Evolutionary conservation across 2,888 invertebrate genomes (phyloP), one percentile per base, ranked within the genome.

Genomic region (Germaria angustata): DNA sequence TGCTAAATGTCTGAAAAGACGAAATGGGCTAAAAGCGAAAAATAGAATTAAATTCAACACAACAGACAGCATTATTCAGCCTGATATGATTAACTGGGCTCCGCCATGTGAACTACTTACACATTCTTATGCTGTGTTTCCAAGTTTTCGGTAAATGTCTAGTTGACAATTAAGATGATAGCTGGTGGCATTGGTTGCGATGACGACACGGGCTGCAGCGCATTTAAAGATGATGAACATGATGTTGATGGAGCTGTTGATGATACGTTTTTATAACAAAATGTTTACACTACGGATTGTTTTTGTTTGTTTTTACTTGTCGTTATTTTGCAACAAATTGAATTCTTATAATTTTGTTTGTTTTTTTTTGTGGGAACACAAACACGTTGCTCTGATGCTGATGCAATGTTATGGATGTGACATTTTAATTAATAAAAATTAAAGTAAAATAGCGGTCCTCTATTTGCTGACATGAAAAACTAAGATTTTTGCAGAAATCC

Each of bases 121-220:
- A 61, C 24, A 51, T 22, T 51, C 36, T 22, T 17, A 3, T 39
- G 22, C 1, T 20, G 20, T 66, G 13, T 17, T 17, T 17, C 36
- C 34, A 71, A 49, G 53, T 61, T 69, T 69, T 46, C 17, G 75
- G 9, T 34, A 80, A 49, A 24, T 63, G 73, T 69, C 61, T 80
- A 53, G 75, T 75, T 75, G 80, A 80, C 63, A 80, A 80, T 80
- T 80, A 75, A 75, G 69, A 75, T 71, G 80, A 75, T 69, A 80
- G 75, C 57, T 69, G 69, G 20, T 68, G 39, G 61, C 39, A 41
- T 66, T 61, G 57, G 46, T 13, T 17, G 20, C 61, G 55, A 32
- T 20, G 22, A 22, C 34, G 41, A 49, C 55, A 55, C 41, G 36
- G 49, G 28, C 61, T 17, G 41, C 32, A 55, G 11, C 28, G 36